These are phyloP conservation scores for Amphipyra tragopoginis DNA, from an alignment of 2,888 invertebrate genomes.

Conservation along the genomic window DNA sequence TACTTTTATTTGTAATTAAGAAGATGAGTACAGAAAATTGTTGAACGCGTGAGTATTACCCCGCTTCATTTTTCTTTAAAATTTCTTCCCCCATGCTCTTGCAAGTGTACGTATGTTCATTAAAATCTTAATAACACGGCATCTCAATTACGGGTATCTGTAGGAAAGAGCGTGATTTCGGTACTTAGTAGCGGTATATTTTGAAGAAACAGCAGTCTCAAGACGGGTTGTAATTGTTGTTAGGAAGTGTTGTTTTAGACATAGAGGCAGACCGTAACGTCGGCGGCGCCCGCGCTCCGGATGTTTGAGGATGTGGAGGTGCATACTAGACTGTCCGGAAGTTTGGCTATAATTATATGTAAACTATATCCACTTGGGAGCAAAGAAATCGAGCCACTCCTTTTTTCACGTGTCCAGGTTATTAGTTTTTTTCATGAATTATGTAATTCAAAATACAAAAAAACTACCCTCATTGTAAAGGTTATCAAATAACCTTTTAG, in stretches of 20 bases:
- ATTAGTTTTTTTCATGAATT: too few species aligned
- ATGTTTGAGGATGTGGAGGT: not conserved
- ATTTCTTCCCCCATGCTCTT: constrained; percentile 7
- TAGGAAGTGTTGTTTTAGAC: constrained; percentile 74
- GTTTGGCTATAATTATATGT: not conserved
- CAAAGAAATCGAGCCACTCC: too few species aligned
- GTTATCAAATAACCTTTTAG: too few species aligned
- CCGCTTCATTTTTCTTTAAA: constrained; percentile 8
- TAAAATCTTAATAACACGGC: constrained; percentile 65
- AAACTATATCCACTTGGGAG: too few species aligned
- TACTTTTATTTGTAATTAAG: too few species aligned
- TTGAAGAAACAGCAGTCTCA: constrained; percentile 23
- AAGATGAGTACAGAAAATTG: too few species aligned
- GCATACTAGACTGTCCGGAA: not conserved
- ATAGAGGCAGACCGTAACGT: constrained; percentile 68
- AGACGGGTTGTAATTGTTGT: constrained; percentile 74
- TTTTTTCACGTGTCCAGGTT: too few species aligned
- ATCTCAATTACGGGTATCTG: constrained; percentile 63
- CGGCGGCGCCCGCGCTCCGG: constrained; percentile 51
- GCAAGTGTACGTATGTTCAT: constrained; percentile 57
- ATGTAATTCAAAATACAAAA: too few species aligned
- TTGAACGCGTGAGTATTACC: too few species aligned
- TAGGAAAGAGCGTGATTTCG: constrained; percentile 32
- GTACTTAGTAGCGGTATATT: constrained; percentile 23
- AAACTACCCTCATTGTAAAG: too few species aligned